Conservation (phyloP, 2,797 vertebrate species). For the Saguinus oedipus region DNA sequence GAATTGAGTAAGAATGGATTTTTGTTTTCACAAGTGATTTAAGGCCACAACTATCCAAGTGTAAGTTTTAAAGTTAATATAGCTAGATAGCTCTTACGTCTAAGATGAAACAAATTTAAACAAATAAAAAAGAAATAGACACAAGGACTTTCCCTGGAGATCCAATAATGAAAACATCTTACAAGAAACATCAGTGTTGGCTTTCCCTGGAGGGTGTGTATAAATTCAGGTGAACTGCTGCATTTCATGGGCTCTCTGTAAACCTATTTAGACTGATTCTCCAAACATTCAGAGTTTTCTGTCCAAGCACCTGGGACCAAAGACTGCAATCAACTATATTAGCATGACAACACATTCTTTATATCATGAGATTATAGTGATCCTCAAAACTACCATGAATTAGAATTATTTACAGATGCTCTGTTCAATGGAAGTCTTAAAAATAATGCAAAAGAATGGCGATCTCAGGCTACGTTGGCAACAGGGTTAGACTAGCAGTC, state of each 20-base stretch:
- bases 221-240: background rate
- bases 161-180: background rate
- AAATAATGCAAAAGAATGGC: background rate
- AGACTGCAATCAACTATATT: background rate
- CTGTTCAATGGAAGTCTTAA: background rate
- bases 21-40: background rate
- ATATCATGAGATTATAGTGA: background rate
- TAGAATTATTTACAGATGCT: background rate
- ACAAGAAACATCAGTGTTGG: background rate
- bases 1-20: background rate
- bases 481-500: background rate
- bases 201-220: background rate
- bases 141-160: background rate
- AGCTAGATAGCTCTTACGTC: background rate
- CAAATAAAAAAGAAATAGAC: background rate
- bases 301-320: background rate
- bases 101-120: background rate
- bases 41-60: background rate
- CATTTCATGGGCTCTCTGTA: too few relatives aligned
- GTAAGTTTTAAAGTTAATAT: background rate
- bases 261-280: background rate
- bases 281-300: background rate
- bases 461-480: background rate
- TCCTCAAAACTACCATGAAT: background rate
- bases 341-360: background rate